These are phyloP conservation scores for Myrmecophaga tridactyla DNA, from an alignment of 2,113 vertebrate species.

Conservation along the genomic window DNA sequence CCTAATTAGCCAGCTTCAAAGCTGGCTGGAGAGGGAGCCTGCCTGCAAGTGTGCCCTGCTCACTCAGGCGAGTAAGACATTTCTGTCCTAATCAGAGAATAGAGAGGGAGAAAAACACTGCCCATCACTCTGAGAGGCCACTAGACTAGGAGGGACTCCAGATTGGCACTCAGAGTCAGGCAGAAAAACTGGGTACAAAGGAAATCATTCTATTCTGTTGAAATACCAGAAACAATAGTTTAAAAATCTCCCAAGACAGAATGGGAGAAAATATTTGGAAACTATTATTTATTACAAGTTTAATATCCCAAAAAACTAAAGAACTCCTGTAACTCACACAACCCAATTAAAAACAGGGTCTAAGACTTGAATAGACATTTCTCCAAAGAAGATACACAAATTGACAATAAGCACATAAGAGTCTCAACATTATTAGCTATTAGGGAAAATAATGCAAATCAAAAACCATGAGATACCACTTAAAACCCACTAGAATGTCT, in stretches of 20 bases:
- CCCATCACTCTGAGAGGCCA: neutral
- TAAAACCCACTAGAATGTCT: no score
- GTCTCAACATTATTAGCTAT: no score
- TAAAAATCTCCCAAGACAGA: neutral
- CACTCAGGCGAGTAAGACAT: constrained; percentile 64
- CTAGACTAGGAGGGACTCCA: neutral
- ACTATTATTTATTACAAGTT: no score
- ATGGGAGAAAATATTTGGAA: no score
- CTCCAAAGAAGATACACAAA: no score
- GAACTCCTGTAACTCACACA: no score
- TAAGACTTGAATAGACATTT: no score
- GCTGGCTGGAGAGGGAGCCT: neutral
- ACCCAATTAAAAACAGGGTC: no score
- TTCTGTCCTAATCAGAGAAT: constrained; percentile 72
- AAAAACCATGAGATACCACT: no score
- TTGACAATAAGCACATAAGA: no score
- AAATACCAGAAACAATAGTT: neutral
- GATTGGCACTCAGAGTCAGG: neutral
- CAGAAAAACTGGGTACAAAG: neutral
- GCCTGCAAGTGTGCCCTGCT: constrained; percentile 40
- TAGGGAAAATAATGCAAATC: no score
- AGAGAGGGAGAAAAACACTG: neutral
- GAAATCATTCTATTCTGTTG: constrained; percentile 4
- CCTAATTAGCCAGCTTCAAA: constrained; percentile 74
- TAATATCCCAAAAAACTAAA: no score